phyloP scores from a whole-genome alignment of 2,888 invertebrate species.

The Desoria tigrina region DNA sequence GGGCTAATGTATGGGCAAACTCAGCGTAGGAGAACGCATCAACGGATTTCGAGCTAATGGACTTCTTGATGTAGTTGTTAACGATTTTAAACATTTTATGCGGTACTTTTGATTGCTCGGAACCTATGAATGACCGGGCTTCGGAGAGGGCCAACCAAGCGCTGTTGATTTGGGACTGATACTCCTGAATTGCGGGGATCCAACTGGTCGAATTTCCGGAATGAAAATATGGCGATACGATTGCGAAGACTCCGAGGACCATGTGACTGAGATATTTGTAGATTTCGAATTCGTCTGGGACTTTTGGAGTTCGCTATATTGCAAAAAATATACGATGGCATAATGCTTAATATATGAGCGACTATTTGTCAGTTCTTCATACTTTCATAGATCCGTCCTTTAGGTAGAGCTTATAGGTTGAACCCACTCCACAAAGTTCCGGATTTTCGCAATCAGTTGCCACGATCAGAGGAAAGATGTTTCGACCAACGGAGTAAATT shows the following conservation, averaged over 20 bases:
- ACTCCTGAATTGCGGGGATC: constrained; percentile 1
- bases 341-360: no score
- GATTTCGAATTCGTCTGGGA: constrained; percentile 22
- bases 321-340: no score
- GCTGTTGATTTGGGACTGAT: not conserved
- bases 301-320: constrained; percentile 32
- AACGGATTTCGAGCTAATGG: not conserved
- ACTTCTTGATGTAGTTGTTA: constrained; percentile 1
- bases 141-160: not conserved
- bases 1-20: constrained; percentile 19
- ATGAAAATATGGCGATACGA: constrained; percentile 29
- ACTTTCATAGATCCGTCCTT: constrained; percentile 30
- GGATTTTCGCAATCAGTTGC: constrained; percentile 27
- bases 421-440: constrained; percentile 26
- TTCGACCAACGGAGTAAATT: constrained; percentile 25
- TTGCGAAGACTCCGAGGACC: constrained; percentile 30
- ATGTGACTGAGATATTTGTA: constrained; percentile 32
- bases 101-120: constrained; percentile 6
- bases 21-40: not conserved
- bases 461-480: constrained; percentile 33
- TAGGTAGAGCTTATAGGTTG: constrained; percentile 28
- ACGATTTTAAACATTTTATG: not conserved
- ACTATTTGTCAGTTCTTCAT: no score
- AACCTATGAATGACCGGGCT: not conserved
- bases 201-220: constrained; percentile 24